Evolutionary conservation across 2,797 vertebrate species (phyloP), one percentile per base, ranked within the genome.

Genomic region (Pseudomugil tenellus): DNA sequence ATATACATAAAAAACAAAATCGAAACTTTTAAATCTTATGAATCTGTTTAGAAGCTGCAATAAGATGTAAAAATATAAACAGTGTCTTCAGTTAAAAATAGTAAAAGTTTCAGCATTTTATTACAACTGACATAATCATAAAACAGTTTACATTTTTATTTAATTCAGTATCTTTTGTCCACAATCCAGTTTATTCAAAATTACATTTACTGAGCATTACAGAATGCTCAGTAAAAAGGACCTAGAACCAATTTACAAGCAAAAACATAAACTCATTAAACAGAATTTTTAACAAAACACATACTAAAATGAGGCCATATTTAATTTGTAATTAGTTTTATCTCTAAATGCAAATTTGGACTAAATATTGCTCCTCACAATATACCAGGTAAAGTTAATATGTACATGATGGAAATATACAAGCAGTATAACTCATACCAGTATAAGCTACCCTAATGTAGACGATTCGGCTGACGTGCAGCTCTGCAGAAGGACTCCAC

Each of bases 61-160:
- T 17, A 19, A n/a, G 3, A 6, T 19, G 43, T 9, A 9, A 2
- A 6, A 32, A 3, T 11, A 51, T 11, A 29, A 4, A 28, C 23
- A 28, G 16, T 1, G 6, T 41, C 1, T 63, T 25, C 43, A 43
- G 37, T 11, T 32, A 31, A 12, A 7, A 2, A 34, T 29, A 16
- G n/a, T 10, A 0, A 19, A 29, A 26, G 16, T 7, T 5, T 12
- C 21, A 49, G 51, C 31, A 12, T 55, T 37, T 49, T 29, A 25
- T 51, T 63, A 53, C 62, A 67, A 67, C 53, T 56, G 25, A 34
- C 58, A 17, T 49, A 37, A 69, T 54, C 32, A 62, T 1, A 28
- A 49, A 17, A 31, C 32, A 23, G 56, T 56, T 23, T 11, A 37
- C 13, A 29, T n/a, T 13, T 66, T 59, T 60, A 5, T 48, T 68